These are phyloP conservation scores for Nemotelus pantherinus DNA, from an alignment of 2,888 invertebrate genomes.

Conservation along the genomic window DNA sequence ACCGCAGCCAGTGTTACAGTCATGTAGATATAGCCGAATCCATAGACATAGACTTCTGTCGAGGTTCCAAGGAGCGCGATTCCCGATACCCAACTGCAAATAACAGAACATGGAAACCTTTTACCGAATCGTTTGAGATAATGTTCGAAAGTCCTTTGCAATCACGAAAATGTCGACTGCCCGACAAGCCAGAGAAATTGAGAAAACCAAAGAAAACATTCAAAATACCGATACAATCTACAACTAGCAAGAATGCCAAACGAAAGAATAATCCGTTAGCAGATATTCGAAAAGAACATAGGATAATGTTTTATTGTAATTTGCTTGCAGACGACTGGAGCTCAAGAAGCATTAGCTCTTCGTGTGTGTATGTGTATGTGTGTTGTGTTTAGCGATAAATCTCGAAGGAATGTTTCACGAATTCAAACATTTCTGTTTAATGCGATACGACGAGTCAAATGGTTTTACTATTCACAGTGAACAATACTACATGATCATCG, in stretches of 20 bases:
- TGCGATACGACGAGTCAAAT: neutral
- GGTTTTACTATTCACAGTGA: neutral
- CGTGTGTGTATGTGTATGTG: too few relatives aligned
- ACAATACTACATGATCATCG: too few relatives aligned
- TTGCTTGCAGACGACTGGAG: slow-evolving; percentile 9
- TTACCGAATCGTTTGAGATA: neutral
- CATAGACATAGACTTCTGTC: slow-evolving; percentile 81
- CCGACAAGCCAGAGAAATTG: too few relatives aligned
- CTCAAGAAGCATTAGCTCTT: neutral
- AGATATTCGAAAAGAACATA: neutral
- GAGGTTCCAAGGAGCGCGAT: slow-evolving; percentile 80
- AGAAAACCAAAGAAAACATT: too few relatives aligned
- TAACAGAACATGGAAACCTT: slow-evolving; percentile 5
- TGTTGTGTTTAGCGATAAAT: slow-evolving; percentile 11
- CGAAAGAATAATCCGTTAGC: too few relatives aligned
- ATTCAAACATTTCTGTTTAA: neutral
- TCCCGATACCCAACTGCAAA: slow-evolving; percentile 74
- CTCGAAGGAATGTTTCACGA: neutral
- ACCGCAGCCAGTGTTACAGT: slow-evolving; percentile 60
- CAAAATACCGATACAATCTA: too few relatives aligned
- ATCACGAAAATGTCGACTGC: neutral
- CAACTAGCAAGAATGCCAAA: too few relatives aligned
- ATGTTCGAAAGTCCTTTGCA: neutral
- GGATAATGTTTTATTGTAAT: slow-evolving; percentile 18
- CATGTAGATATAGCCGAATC: slow-evolving; percentile 77